These are phyloP conservation scores for Lagopus muta DNA, from an alignment of 2,113 vertebrate species.

Conservation along the genomic window DNA sequence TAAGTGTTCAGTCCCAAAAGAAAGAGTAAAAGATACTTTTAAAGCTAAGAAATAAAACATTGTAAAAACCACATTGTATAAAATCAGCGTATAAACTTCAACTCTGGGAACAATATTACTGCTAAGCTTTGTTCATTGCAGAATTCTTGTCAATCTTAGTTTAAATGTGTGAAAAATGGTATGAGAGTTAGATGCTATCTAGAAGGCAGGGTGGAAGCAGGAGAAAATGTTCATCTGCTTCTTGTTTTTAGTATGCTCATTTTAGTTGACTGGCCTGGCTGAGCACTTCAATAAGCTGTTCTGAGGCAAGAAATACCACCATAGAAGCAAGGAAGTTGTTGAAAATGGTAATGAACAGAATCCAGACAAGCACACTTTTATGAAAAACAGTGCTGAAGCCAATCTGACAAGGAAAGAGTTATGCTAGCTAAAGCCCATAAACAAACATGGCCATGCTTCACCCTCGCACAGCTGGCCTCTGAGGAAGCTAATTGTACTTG, in stretches of 20 bases:
- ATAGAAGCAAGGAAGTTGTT: neutral
- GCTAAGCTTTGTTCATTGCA: neutral
- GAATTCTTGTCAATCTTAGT: neutral
- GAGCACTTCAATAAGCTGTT: neutral
- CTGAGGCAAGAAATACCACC: neutral
- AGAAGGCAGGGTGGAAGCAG: neutral
- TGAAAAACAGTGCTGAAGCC: neutral
- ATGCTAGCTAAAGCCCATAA: neutral
- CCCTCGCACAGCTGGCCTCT: conserved; percentile 3
- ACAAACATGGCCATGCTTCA: neutral
- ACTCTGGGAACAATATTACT: neutral
- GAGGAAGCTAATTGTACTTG: neutral
- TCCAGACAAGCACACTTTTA: neutral
- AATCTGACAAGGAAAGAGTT: neutral
- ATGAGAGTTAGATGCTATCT: neutral
- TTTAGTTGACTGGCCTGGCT: neutral
- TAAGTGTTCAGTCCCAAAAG: neutral
- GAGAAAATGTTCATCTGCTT: neutral
- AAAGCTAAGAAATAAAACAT: neutral
- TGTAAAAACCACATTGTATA: neutral
- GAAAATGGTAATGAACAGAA: neutral
- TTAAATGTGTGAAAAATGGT: neutral
- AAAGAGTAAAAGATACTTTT: neutral
- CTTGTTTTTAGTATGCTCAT: neutral
- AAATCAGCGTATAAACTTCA: neutral